Evolutionary conservation across 2,797 vertebrate genomes (phyloP).

Genomic region (Sebastes jordani): DNA sequence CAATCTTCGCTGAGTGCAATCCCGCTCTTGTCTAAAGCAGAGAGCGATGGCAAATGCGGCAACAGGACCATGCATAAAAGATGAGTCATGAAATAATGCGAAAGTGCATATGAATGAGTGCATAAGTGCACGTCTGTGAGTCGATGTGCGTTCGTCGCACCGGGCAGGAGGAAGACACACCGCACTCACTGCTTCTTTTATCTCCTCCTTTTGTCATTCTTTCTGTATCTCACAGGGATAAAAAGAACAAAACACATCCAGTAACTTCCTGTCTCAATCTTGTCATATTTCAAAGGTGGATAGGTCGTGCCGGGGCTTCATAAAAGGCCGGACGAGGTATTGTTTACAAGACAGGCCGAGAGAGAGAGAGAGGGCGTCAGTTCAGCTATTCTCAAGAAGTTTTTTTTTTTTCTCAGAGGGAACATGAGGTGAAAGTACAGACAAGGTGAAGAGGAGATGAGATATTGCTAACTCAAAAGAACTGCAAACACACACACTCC

Average conservation of each 20-base stretch:
- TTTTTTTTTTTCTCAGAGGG: neutral
- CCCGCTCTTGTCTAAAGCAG: conserved; percentile 7
- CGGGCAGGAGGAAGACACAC: neutral
- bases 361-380: neutral
- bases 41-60: neutral
- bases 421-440: conserved; percentile 37
- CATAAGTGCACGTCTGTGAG: neutral
- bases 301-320: neutral
- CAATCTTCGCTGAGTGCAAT: conserved; percentile 16
- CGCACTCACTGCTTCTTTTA: neutral
- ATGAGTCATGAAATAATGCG: conserved; percentile 42
- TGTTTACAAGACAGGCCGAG: neutral
- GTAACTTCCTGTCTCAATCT: conserved; percentile 13
- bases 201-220: neutral
- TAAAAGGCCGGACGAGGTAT: neutral
- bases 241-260: conserved; percentile 12
- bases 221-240: neutral
- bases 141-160: neutral
- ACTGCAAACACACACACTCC: conserved; percentile 12
- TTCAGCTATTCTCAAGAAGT: neutral
- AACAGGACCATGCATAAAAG: conserved; percentile 45
- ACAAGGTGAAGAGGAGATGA: conserved; percentile 58
- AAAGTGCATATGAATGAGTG: conserved; percentile 35
- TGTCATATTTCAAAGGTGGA: conserved; percentile 8
- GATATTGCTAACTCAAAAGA: conserved; percentile 25